Evolutionary conservation across 2,888 invertebrate genomes (phyloP), one percentile per base, ranked within the genome.

Genomic region (Platypus cylindrus): DNA sequence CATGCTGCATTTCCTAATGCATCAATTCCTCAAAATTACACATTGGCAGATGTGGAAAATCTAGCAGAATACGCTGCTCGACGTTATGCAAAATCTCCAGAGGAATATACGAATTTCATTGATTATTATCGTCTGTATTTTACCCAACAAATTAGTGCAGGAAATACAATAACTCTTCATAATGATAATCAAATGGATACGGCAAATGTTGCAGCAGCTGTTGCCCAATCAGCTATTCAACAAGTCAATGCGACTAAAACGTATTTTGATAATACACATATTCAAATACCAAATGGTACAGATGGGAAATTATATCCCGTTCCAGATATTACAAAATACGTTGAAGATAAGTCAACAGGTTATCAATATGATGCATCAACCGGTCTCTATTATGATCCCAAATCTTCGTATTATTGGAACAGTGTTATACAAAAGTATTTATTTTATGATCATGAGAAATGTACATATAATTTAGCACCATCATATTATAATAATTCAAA

Each of bases 391-490:
- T 99, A 95, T 59, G 98, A 98, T 66, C 80, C 91, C 0, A 86
- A 78, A 49, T 87, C 94, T 2, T 90, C 84, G 55, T 98, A 98
- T 62, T 98, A 94, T 62, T 98, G 84, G 65, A 95, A 97, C 60
- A 79, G 85, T 49, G 79, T 83, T 47, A 81, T 80, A 0, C 83
- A 81, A 47, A 82, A 89, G 54, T 98, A 93, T 62, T 72, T 95
- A 55, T 97, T 94, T 56, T 99, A 94, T 93, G 93, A 95, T 63
- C 73, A 76, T 1, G 70, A 75, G 0, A 73, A 68, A 24, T 68
- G 67, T 38, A 77, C 77, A 0, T 80, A 80, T 48, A 59, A 70
- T 14, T 64, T 70, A 12, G 73, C 71, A 0, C 60, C 61, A 3
- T 50, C 54, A 5, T 54, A 55, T 31, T 54, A 58, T 31, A 39